Evolutionary conservation across 2,797 vertebrate genomes (phyloP), one percentile per base, ranked within the genome.

Genomic region (Coracias cyanogaster): DNA sequence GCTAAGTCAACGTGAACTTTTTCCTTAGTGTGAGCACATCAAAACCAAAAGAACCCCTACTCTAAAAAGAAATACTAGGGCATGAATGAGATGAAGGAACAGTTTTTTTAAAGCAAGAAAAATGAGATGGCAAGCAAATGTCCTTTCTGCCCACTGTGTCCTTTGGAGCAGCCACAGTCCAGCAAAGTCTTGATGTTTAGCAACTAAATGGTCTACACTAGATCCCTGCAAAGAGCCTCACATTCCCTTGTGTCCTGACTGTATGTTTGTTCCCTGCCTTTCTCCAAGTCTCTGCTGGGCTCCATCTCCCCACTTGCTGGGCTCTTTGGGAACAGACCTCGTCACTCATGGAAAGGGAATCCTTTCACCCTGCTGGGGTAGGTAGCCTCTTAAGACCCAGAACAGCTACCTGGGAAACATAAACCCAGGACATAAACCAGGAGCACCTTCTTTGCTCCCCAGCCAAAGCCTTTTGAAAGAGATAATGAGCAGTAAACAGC

Each of bases 241-340:
- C 9, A 2, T 35, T 35, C 16, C 12, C 21, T 22, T 7, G 18
- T 70, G 66, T 43, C 29, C 37, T 61, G 64, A 43, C 9, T 19
- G 14, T 31, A 49, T 60, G 21, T 21, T 48, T 69, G 21, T 24
- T 70, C 37, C 51, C 21, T 65, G 12, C 7, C 28, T 51, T 67
- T 64, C 31, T 60, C 21, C 55, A 29, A 4, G 24, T 54, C 31
- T 55, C 31, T 86, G 62, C 52, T 61, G 41, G 4, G 14, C 45
- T 91, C 76, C 2, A 8, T 18, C 20, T 70, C 33, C 26, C 8
- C 13, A 4, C 20, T 48, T 0, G 0, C 26, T 46, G 65, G 22
- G 29, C 7, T 39, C 21, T 65, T 11, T 39, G 46, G 12, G 26
- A 52, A 43, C n/a, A 65, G 33, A 65, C 9, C 15, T 37, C 3